These are phyloP conservation scores for Leptobrachium leishanense DNA, from an alignment of 2,113 vertebrate genomes.

Conservation along the genomic window DNA sequence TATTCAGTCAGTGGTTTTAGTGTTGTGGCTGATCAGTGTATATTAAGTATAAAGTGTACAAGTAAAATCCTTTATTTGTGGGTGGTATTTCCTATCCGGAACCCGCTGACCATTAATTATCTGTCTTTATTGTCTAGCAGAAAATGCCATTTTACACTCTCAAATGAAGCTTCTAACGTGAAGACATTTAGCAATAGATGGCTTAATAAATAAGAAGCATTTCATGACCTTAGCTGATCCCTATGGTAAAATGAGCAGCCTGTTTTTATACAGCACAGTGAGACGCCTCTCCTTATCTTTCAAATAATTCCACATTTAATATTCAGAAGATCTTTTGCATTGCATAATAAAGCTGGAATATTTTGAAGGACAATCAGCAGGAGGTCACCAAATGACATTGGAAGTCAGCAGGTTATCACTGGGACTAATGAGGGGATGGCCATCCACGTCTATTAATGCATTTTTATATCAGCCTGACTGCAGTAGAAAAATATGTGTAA, in stretches of 20 bases:
- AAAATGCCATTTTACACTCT: neutral
- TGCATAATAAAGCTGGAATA: conserved; percentile 7
- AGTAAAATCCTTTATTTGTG: no score
- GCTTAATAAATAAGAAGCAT: conserved; percentile 1
- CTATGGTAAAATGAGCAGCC: neutral
- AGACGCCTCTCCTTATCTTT: conserved; percentile 20
- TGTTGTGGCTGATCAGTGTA: no score
- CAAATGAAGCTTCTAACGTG: no score
- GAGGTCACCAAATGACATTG: conserved; percentile 50
- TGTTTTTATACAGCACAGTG: neutral
- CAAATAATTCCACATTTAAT: conserved; percentile 32
- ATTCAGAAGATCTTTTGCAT: conserved; percentile 18
- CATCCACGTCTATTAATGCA: conserved; percentile 18
- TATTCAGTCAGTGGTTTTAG: no score
- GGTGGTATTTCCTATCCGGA: no score
- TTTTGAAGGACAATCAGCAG: conserved; percentile 47
- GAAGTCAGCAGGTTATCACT: conserved; percentile 45
- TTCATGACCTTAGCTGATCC: neutral
- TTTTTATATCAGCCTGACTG: conserved; percentile 2
- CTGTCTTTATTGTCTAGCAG: no score
- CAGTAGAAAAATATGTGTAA: conserved; percentile 43
- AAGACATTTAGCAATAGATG: neutral
- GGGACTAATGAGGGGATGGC: conserved; percentile 31
- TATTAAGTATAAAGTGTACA: no score
- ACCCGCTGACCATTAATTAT: no score